These are phyloP conservation scores for Nothocercus nigrocapillus DNA, from an alignment of 2,113 vertebrate genomes.

Conservation along the genomic window DNA sequence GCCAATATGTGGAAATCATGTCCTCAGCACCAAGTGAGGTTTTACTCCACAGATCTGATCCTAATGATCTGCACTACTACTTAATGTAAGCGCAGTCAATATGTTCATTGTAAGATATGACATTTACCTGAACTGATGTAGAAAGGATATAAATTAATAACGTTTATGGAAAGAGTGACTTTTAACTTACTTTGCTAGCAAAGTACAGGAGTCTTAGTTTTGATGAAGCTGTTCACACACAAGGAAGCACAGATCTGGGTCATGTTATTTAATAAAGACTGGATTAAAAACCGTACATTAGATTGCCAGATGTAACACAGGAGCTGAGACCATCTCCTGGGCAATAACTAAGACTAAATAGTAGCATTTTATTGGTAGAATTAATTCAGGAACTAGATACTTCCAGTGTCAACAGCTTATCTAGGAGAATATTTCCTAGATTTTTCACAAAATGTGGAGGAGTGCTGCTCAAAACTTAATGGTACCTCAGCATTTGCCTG, in stretches of 20 bases:
- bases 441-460: neutral
- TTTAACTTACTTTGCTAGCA: neutral
- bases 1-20: neutral
- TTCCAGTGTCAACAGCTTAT: too few species aligned
- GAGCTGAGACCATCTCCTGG: neutral
- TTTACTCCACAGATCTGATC: neutral
- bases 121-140: neutral
- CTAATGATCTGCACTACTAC: neutral
- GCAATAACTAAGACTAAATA: neutral
- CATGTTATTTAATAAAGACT: neutral
- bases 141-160: neutral
- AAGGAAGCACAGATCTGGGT: neutral
- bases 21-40: neutral
- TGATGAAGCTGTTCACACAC: neutral
- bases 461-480: neutral
- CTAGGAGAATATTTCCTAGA: neutral
- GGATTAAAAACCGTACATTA: neutral
- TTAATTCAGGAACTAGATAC: neutral
- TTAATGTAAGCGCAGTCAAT: neutral
- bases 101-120: neutral
- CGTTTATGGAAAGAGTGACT: neutral
- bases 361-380: neutral
- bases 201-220: neutral
- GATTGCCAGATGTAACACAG: neutral
- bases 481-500: neutral